Evolutionary conservation across 2,888 invertebrate genomes (phyloP).

Genomic region (Brenthis hecate): DNA sequence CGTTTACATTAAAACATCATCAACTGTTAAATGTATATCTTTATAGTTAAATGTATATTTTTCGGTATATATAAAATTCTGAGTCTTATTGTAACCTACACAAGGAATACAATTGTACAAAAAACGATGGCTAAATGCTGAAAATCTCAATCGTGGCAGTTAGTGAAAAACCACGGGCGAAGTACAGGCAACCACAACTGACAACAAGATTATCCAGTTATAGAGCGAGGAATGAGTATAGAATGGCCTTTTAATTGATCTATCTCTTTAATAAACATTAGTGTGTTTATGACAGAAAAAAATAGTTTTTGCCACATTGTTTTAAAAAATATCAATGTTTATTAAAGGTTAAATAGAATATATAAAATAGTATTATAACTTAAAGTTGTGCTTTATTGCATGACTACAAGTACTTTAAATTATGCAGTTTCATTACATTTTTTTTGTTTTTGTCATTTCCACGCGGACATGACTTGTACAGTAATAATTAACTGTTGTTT

Average conservation of each 20-base stretch:
- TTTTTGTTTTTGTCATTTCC: no score
- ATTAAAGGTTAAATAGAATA: no score
- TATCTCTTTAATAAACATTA: constrained; percentile 2
- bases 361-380: no score
- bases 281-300: background rate
- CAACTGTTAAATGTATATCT: constrained; percentile 25
- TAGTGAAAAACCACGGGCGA: constrained; percentile 37
- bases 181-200: constrained; percentile 42
- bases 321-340: no score
- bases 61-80: constrained; percentile 18
- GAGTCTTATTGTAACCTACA: constrained; percentile 17
- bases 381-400: no score
- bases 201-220: constrained; percentile 48
- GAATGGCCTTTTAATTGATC: constrained; percentile 30
- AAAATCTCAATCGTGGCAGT: constrained; percentile 41
- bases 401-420: no score
- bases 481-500: no score
- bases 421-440: no score
- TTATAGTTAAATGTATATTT: constrained; percentile 7
- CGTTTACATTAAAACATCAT: constrained; percentile 35
- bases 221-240: constrained; percentile 38
- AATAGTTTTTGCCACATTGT: no score
- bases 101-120: constrained; percentile 27
- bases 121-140: constrained; percentile 19
- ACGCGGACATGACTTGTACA: no score